Conservation (phyloP, 2,113 vertebrate genomes). For the Vimba vimba region DNA sequence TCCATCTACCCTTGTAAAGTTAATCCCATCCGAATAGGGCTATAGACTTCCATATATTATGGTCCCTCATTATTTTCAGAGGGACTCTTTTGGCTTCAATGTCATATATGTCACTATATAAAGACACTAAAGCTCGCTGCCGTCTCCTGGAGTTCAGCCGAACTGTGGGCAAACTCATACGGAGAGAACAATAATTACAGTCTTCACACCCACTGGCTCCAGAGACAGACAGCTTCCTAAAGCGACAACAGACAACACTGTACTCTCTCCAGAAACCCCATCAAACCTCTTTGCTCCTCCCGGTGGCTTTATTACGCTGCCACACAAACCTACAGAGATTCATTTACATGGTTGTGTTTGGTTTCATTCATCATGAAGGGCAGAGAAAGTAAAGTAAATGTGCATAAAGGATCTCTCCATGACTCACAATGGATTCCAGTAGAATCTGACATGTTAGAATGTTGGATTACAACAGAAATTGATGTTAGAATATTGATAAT, state of each 20-base stretch:
- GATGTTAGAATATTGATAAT: not conserved
- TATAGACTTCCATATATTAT: not conserved
- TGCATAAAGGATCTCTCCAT: not conserved
- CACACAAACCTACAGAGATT: not conserved
- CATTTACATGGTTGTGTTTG: not conserved
- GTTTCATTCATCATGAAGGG: not conserved
- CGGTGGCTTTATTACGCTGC: constrained; percentile 52
- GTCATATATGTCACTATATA: constrained; percentile 28
- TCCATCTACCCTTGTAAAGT: too few species aligned
- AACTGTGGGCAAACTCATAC: not conserved
- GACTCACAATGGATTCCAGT: not conserved
- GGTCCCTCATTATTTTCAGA: not conserved
- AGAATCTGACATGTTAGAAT: not conserved
- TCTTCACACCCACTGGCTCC: constrained; percentile 70
- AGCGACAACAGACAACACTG: constrained; percentile 59
- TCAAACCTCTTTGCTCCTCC: not conserved
- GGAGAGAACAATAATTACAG: constrained; percentile 65
- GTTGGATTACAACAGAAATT: not conserved
- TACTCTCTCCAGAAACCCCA: not conserved
- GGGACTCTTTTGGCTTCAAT: not conserved
- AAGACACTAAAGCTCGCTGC: not conserved
- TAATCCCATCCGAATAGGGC: too few species aligned
- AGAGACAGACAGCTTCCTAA: constrained; percentile 71
- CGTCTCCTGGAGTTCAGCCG: not conserved
- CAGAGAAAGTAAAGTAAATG: not conserved